Percentiles rank a stretch among this genome's conserved stretches.
phyloP scores from a whole-genome alignment of 2,797 vertebrate species.

The Botia kubotai region DNA sequence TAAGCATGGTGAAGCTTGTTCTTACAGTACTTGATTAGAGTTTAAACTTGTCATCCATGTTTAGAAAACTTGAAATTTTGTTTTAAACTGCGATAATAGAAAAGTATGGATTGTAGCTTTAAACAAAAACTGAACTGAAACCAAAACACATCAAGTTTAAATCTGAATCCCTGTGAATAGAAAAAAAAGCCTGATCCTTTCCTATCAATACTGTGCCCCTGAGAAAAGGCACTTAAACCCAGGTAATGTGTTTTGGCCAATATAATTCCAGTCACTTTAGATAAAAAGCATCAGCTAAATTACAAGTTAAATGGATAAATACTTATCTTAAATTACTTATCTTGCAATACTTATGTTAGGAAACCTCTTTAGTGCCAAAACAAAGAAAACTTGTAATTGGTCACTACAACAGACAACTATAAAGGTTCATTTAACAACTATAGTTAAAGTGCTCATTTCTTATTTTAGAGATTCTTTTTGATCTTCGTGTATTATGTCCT shows the following conservation, averaged over 20 bases:
- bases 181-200: conserved; percentile 4
- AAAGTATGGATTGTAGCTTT: too few relatives aligned
- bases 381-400: conserved; percentile 13
- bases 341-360: background rate
- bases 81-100: too few relatives aligned
- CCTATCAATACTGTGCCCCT: background rate
- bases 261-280: background rate
- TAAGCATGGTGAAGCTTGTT: too few relatives aligned
- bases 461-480: conserved; percentile 73
- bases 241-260: background rate
- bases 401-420: background rate
- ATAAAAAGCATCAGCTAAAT: conserved; percentile 9
- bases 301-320: background rate
- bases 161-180: background rate
- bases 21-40: too few relatives aligned
- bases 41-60: too few relatives aligned
- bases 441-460: conserved; percentile 63
- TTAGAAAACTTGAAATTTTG: too few relatives aligned
- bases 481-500: conserved; percentile 71
- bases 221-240: conserved; percentile 15
- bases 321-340: conserved; percentile 11
- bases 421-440: conserved; percentile 50
- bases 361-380: conserved; percentile 34
- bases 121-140: background rate
- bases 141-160: conserved; percentile 7